Percentiles rank a stretch among this genome's conserved stretches.
Conservation (phyloP, 2,113 vertebrate genomes). For the Cyprinus carpio region DNA sequence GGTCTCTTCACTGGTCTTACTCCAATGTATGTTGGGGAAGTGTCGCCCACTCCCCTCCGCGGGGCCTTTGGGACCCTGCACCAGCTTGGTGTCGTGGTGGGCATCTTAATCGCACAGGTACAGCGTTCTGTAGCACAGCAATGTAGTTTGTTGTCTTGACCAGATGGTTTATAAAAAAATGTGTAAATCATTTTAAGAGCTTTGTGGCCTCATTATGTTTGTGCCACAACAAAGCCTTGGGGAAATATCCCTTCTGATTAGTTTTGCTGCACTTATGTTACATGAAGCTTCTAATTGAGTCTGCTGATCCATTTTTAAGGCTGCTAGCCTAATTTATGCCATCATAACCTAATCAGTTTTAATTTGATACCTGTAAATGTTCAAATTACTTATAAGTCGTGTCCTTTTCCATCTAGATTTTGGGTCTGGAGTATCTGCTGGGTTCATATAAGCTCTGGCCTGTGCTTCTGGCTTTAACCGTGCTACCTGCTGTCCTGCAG, state of each 20-base stretch:
- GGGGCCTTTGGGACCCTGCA: conserved; percentile 94
- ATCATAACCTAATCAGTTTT: background rate
- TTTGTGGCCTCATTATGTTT: conserved; percentile 3
- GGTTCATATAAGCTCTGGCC: conserved; percentile 76
- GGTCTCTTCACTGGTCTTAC: conserved; percentile 92
- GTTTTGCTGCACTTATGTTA: background rate
- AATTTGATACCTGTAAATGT: background rate
- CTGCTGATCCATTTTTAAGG: background rate
- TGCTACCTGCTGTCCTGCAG: conserved; percentile 72
- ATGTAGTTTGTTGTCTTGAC: background rate
- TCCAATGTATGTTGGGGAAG: conserved; percentile 94
- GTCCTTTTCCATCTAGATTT: conserved; percentile 64
- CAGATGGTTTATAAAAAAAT: background rate
- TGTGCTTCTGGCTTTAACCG: conserved; percentile 72
- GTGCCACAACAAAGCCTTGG: background rate
- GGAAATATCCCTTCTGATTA: background rate
- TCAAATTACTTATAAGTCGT: background rate
- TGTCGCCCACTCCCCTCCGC: conserved; percentile 86
- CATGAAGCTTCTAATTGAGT: too few species aligned
- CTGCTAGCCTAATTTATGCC: background rate
- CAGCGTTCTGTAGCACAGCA: conserved; percentile 10
- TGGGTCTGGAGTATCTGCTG: conserved; percentile 74
- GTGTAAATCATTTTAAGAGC: background rate
- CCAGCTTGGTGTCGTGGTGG: conserved; percentile 93
- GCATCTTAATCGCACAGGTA: conserved; percentile 95